Conservation (phyloP, 2,888 invertebrate genomes). For the Anaspis maculata region DNA sequence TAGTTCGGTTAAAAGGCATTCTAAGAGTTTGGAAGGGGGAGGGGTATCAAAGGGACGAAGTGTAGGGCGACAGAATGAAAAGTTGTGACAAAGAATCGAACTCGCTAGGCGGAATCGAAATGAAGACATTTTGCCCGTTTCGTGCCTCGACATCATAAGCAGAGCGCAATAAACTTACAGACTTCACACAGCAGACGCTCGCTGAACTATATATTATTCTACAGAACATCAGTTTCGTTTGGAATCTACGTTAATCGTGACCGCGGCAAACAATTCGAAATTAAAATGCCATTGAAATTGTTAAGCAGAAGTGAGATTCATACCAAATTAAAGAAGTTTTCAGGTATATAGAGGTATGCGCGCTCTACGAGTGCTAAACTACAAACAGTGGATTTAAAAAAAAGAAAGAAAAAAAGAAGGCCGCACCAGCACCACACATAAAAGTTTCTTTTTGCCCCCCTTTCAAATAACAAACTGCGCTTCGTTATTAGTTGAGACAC, state of each 20-base stretch:
- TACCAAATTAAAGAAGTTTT: too few relatives aligned
- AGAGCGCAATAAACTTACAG: constrained; percentile 17
- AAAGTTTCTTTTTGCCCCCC: too few relatives aligned
- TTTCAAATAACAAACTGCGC: too few relatives aligned
- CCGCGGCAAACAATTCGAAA: constrained; percentile 10
- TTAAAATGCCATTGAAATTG: background rate
- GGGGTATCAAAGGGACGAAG: constrained; percentile 2
- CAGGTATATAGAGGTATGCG: too few relatives aligned
- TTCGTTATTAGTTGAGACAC: too few relatives aligned
- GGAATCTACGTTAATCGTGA: constrained; percentile 12
- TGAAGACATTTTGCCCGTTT: constrained; percentile 28
- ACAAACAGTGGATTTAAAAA: too few relatives aligned
- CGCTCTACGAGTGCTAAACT: too few relatives aligned
- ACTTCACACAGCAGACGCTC: too few relatives aligned
- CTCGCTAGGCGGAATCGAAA: constrained; percentile 32
- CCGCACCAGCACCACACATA: too few relatives aligned
- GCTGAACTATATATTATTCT: too few relatives aligned
- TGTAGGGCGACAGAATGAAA: constrained; percentile 28
- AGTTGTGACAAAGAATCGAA: constrained; percentile 33
- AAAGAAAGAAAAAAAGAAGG: too few relatives aligned
- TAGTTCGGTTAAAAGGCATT: constrained; percentile 12
- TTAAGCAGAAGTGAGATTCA: background rate
- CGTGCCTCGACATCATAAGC: constrained; percentile 32
- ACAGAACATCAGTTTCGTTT: too few relatives aligned
- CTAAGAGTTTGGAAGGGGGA: constrained; percentile 3